Evolutionary conservation across 2,113 vertebrate genomes (phyloP), one percentile per base, ranked within the genome.

Genomic region (Cinclus mexicanus): DNA sequence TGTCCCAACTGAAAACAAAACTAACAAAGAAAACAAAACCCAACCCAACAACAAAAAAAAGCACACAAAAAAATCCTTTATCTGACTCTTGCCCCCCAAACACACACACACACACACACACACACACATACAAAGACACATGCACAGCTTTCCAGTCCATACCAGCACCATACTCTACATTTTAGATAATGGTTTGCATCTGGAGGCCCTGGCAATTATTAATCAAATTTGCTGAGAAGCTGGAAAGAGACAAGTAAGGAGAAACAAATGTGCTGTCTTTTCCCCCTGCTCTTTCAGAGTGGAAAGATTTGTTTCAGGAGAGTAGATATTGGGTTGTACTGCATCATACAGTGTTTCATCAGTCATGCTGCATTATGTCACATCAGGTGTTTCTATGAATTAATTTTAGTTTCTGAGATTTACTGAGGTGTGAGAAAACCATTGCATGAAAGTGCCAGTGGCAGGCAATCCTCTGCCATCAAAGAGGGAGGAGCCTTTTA

Each of bases 351-450:
- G 91, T 86, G 84, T 97, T 96, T 96, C 92, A 98, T 97, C 97
- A 97, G 96, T 97, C 97, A 97, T 76, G 86, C 94, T 46, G 86
- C 74, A 94, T 98, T 97, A 97, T 21, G 87, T 71, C 93, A 96
- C 87, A 87, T 96, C 97, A 97, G 91, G 78, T 90, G 83, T 88
- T 97, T 88, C 94, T 97, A 52, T 91, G 89, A 97, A 97, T 97
- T 97, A 93, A 91, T 97, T 97, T 94, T 80, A 75, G 52, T 88
- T 87, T 96, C 90, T 97, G 90, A 96, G 94, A 95, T 93, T 78
- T 96, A 91, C 93, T 93, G 96, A 95, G 82, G 87, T 97, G 94
- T 90, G 96, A 95, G 83, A 97, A 96, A 97, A 57, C 80, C 78
- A 91, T 97, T 94, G 94, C 50, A 75, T 92, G 90, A 93, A 88